Conservation (phyloP, 2,888 invertebrate genomes). For the Caenorhabditis afra region DNA sequence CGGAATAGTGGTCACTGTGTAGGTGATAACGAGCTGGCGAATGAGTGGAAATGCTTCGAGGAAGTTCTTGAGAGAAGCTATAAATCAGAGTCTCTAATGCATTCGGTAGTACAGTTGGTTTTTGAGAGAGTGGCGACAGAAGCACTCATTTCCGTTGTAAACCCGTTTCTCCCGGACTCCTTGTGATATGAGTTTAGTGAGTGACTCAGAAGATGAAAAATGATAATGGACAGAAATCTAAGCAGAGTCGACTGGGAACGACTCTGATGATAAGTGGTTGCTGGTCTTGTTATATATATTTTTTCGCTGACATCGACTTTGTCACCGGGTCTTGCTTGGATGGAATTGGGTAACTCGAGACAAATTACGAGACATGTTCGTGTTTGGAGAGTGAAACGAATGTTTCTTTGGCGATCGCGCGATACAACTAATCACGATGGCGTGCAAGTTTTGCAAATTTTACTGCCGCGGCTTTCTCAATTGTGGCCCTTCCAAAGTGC, state of each 20-base stretch:
- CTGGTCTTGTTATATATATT: too few species aligned
- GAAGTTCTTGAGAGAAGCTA: too few species aligned
- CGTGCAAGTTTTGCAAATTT: conserved; percentile 18
- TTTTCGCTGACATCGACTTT: too few species aligned
- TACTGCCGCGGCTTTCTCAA: background rate
- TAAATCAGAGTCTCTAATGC: background rate
- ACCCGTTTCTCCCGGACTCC: background rate
- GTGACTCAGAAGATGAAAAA: background rate
- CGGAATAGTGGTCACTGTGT: too few species aligned
- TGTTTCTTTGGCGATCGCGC: background rate
- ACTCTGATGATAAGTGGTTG: too few species aligned
- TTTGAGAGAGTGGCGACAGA: background rate
- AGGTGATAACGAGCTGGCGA: too few species aligned
- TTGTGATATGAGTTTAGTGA: background rate
- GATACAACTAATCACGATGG: conserved; percentile 10
- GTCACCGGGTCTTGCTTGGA: background rate
- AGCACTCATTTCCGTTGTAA: background rate
- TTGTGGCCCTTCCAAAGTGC: background rate
- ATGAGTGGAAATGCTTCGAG: too few species aligned
- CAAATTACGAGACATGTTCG: background rate
- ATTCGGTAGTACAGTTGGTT: background rate
- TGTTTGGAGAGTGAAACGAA: background rate
- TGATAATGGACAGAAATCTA: background rate
- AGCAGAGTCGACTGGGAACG: background rate
- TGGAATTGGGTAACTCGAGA: background rate